Evolutionary conservation across 1,140 invertebrate species (phyloP).

Genomic region (Lucilia sericata): DNA sequence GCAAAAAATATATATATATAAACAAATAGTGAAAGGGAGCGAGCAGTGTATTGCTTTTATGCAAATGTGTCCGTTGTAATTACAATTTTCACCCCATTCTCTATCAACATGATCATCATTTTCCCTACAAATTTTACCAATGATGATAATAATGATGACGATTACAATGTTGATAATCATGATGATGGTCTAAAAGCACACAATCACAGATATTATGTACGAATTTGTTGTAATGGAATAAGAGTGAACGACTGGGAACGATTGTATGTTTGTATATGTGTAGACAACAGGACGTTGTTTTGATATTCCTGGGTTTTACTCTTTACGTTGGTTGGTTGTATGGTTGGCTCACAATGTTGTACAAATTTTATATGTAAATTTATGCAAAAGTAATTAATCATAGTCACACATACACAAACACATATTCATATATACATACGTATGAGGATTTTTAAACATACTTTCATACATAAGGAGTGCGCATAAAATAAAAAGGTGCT

Average conservation of each 20-base stretch:
- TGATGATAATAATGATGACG: slow-evolving; percentile 22
- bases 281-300: slow-evolving; percentile 30
- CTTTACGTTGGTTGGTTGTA: slow-evolving; percentile 11
- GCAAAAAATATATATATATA: background rate
- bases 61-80: background rate
- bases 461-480: background rate
- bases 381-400: slow-evolving; percentile 67
- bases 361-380: slow-evolving; percentile 67
- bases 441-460: background rate
- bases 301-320: slow-evolving; percentile 36
- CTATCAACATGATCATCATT: background rate
- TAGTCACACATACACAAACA: slow-evolving; percentile 60
- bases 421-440: background rate
- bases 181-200: slow-evolving; percentile 16
- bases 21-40: background rate
- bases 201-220: slow-evolving; percentile 34
- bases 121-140: background rate
- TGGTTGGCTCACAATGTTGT: slow-evolving; percentile 56
- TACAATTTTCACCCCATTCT: slow-evolving; percentile 31
- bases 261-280: background rate
- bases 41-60: too few relatives aligned
- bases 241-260: background rate
- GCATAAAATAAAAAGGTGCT: background rate
- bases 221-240: background rate
- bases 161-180: slow-evolving; percentile 9